Base-by-base conservation (phyloP, 2,113 vertebrate species). In the Rhea americana region DNA sequence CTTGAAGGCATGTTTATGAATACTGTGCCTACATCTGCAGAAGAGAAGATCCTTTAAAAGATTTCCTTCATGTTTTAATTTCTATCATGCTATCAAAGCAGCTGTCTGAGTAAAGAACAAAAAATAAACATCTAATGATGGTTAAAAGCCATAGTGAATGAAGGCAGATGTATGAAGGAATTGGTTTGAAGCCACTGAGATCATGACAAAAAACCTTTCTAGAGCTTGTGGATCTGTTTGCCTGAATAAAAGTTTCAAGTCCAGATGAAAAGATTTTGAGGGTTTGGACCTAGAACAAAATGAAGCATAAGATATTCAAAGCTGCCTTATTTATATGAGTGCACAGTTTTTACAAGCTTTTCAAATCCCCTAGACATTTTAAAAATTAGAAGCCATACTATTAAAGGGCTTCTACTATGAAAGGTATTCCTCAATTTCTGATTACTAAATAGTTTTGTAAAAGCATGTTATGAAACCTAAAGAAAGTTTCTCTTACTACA, bases 61-160 rank as follows among this genome's bases (percentile, higher is more conserved):
- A 43, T 50, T 84, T 82, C 55, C n/a, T 58, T 76, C 26, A 12
- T 37, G 37, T 25, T 89, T 90, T 90, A 28, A 45, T 84, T 86
- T 83, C 48, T 91, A 45, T 70, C 3, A 1, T 41, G 58, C 62
- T 76, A 24, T 43, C 80, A 82, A 70, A 83, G 73, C 80, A 91
- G 80, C 17, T 83, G 47, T 45, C 53, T 88, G 58, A 53, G 50
- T 48, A 66, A 72, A 76, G 73, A 83, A 55, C 25, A 91, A 65
- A 63, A 87, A 80, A 90, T 47, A 80, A 75, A 28, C 39, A 22
- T 9, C 45, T n/a, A 72, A 63, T 72, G 51, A 53, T 59, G 73
- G 87, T 86, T 88, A 93, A 93, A 88, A 84, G 66, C 88, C 90
- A 53, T 53, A 66, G 56, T 43, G 65, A 81, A 30, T 30, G 28